Conservation (phyloP, 2,113 vertebrate species). For the Callospermophilus lateralis region DNA sequence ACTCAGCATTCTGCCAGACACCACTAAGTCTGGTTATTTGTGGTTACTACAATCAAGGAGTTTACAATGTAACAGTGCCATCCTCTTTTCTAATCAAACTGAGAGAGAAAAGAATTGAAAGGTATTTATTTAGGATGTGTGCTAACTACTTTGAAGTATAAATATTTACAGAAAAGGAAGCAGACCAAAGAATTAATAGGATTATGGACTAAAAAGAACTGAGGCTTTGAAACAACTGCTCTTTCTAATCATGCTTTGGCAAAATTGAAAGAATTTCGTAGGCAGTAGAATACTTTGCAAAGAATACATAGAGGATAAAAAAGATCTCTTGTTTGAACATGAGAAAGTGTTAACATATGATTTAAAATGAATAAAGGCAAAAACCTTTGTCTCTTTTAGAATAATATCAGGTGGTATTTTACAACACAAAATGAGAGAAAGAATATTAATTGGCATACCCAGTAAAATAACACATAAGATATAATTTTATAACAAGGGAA, state of each 20-base stretch:
- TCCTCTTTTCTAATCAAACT: conserved; percentile 12
- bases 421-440: background rate
- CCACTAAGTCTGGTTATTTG: background rate
- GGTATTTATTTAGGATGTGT: conserved; percentile 11
- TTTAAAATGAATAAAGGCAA: conserved; percentile 36
- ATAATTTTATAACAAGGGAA: background rate
- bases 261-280: conserved; percentile 40
- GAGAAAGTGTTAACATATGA: conserved; percentile 52
- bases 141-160: conserved; percentile 35
- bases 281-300: conserved; percentile 40
- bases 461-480: background rate
- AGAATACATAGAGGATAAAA: conserved; percentile 40
- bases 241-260: background rate
- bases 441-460: background rate
- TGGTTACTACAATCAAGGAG: background rate
- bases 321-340: conserved; percentile 51
- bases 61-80: background rate
- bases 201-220: conserved; percentile 46
- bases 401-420: background rate
- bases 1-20: background rate
- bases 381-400: background rate
- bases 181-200: conserved; percentile 53
- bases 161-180: conserved; percentile 45
- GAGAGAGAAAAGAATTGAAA: background rate
- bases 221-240: background rate